Base-by-base conservation (phyloP, 2,113 vertebrate genomes). In the Hypomesus transpacificus region DNA sequence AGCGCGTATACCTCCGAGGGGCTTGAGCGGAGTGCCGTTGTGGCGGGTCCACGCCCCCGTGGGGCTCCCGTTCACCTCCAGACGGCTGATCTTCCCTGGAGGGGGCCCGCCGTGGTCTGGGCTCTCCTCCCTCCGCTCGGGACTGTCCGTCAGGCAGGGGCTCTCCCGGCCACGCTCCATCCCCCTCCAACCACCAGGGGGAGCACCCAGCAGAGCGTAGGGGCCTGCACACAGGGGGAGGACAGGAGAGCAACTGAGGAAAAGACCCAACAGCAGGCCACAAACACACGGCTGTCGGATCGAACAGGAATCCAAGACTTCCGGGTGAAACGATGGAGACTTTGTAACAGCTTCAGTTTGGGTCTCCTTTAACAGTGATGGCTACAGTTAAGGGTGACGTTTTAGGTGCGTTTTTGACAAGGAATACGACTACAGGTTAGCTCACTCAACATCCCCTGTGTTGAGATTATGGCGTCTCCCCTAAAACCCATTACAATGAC, bases 21-120 rank as follows among this genome's bases (percentile, higher is more conserved):
- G 91, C 86, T 93, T 94, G 86, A 88, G 88, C 57, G 91, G 86
- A 0, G 91, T 87, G 78, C 94, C 94, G 80, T 95, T 96, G 84
- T 92, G 91, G 80, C 93, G 92, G 81, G 78, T 87, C 26, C 91
- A 92, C 53, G 92, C 91, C 78, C 94, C 94, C 68, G 93, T 91
- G 34, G 95, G 95, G 86, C 94, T 95, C 76, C 95, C 95, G 61
- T 96, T 96, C 91, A 96, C 93, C 87, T 96, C 95, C 83, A 94
- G 84, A 54, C 92, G 87, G 83, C 93, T 91, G 87, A 92, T 83
- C 87, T 96, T 97, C 79, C 87, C 91, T 0, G 92, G 94, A 4
- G 92, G 93, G 34, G 94, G 91, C 0, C 91, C 93, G 68, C 92
- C 92, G 75, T 91, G 91, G 66, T 94, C 93, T 0, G 95, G 96